Conservation (phyloP, 2,797 vertebrate species). For the Knipowitschia caucasica region DNA sequence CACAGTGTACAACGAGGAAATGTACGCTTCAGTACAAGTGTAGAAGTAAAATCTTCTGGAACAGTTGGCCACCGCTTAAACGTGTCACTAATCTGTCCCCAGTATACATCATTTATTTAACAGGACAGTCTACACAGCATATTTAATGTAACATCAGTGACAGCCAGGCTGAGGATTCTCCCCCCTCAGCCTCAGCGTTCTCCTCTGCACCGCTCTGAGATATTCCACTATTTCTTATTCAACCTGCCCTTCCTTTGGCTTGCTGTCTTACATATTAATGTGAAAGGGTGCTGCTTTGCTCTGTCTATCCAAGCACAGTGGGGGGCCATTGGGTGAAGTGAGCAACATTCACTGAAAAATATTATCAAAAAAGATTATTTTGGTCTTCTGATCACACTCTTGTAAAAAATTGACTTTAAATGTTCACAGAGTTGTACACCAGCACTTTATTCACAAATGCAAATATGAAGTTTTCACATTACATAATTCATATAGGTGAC, state of each 20-base stretch:
- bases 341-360: not conserved
- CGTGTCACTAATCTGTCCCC: slow-evolving; percentile 24
- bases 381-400: not conserved
- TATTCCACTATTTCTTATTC: slow-evolving; percentile 11
- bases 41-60: not conserved
- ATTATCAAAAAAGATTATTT: not conserved
- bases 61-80: slow-evolving; percentile 31
- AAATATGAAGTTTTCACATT: not conserved
- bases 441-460: no score
- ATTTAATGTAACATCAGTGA: slow-evolving; percentile 26
- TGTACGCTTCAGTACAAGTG: not conserved
- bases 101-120: slow-evolving; percentile 48
- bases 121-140: slow-evolving; percentile 36
- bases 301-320: slow-evolving; percentile 1
- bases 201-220: slow-evolving; percentile 13
- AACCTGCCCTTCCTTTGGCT: not conserved
- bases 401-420: not conserved
- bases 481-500: not conserved
- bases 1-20: slow-evolving; percentile 7
- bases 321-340: not conserved
- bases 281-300: slow-evolving; percentile 5
- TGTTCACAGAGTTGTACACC: no score
- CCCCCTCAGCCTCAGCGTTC: not conserved
- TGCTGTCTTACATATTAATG: slow-evolving; percentile 25
- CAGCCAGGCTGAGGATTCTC: slow-evolving; percentile 22